phyloP scores from a whole-genome alignment of 2,113 vertebrate genomes.

The Bubalus kerabau region DNA sequence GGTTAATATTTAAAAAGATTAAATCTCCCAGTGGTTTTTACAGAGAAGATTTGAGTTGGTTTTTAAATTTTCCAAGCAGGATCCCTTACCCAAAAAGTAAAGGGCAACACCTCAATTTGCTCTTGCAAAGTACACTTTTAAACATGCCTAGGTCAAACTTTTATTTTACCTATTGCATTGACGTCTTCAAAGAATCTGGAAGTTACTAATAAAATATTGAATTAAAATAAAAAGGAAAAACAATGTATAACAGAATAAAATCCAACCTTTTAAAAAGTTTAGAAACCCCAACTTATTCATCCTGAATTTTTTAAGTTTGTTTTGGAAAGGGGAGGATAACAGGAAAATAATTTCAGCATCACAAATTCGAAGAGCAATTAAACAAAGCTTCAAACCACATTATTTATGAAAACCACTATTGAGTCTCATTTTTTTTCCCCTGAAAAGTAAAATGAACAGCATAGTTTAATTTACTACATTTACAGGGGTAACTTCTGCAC shows the following conservation, averaged over 20 bases:
- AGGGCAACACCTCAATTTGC: not conserved
- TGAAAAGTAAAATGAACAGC: not conserved
- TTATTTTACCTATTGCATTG: not conserved
- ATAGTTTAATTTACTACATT: slow-evolving; percentile 36
- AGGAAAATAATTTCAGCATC: slow-evolving; percentile 21
- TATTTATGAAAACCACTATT: not conserved
- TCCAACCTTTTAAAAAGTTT: not conserved
- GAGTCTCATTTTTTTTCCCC: not conserved
- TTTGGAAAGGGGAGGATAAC: not conserved
- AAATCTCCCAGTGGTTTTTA: slow-evolving; percentile 77
- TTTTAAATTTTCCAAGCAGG: slow-evolving; percentile 46
- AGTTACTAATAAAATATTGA: not conserved
- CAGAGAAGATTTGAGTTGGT: slow-evolving; percentile 57
- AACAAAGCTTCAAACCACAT: not conserved
- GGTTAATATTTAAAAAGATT: slow-evolving; percentile 87
- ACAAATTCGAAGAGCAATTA: slow-evolving; percentile 29
- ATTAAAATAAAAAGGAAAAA: not conserved
- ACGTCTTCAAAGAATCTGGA: not conserved
- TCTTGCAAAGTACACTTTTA: slow-evolving; percentile 22
- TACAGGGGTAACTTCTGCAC: slow-evolving; percentile 36
- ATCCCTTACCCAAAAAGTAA: not conserved
- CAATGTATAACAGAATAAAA: not conserved
- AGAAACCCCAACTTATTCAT: not conserved
- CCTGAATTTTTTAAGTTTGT: not conserved
- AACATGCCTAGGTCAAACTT: slow-evolving; percentile 28